Base-by-base conservation (phyloP, 2,888 invertebrate genomes). In the Ophraella communa region DNA sequence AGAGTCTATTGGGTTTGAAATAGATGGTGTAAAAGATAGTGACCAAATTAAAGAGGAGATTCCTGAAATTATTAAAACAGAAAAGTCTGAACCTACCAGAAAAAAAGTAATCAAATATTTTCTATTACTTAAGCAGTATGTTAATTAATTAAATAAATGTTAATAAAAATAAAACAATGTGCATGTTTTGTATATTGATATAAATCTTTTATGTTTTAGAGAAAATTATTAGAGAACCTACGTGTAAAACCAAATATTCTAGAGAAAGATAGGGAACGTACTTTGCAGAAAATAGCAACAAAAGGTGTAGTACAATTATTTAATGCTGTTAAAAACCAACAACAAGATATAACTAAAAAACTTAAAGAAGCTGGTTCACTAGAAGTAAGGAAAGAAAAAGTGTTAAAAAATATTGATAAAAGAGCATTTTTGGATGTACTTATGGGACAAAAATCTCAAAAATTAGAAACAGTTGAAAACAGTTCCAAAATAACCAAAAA, bases 291-390 rank as follows among this genome's bases (percentile, higher is more conserved):
- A 85, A 92, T 95, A 74, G 95, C 95, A 8, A 96, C 95, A 35
- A 93, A 92, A 80, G 96, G 96, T 76, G 95, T 96, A 0, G 95
- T 96, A 0, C 95, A 96, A 78, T 83, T 96, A 67, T 96, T 96
- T 76, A 96, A 96, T 85, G 93, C 94, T 30, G 95, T 96, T 0
- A 88, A 88, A 74, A 87, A 90, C 73, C 95, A 96, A 80, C 95
- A 96, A 80, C 92, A 89, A 79, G 87, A 89, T 59, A 83, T 95
- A 53, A 87, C 89, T 47, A 86, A 85, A 62, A 89, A 93, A 81
- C 79, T 95, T 55, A 84, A 87, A 57, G 86, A 89, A 73, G 90
- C 87, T 66, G 91, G 92, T n/a, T 85, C 90, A 20, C 84, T 93
- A 33, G 92, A 93, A 79, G 86, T 89, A 23, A 91, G 91, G 76